Base-by-base conservation (phyloP, 2,113 vertebrate species). In the Sclerurus mexicanus region DNA sequence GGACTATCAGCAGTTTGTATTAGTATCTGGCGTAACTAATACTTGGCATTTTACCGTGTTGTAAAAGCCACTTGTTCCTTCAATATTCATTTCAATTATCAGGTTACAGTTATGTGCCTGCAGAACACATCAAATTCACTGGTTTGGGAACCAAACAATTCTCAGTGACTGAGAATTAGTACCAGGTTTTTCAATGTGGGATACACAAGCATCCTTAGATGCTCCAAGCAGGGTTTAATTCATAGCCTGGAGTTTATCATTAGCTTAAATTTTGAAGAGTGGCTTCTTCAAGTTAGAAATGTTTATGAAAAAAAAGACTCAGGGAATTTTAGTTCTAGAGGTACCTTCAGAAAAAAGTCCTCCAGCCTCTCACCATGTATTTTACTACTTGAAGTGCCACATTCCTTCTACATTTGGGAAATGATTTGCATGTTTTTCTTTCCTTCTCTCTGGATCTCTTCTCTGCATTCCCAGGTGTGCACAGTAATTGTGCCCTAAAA, bases 51-150 rank as follows among this genome's bases (percentile, higher is more conserved):
- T 85, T 72, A 68, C 25, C 15, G 1, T 75, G 40, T 73, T 88
- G 66, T 86, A 84, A 93, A 93, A 91, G 52, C n/a, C 50, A 63
- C 28, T 81, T 89, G 77, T 90, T 87, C 75, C 79, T 73, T 92
- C 76, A 64, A 12, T 81, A 89, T 84, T 86, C 4, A 44, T 75
- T 86, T 90, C n/a, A 31, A 44, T 15, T 90, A 19, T 68, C 24
- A n/a, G 18, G 27, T 90, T 81, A 64, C 72, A 12, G 25, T 77
- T 83, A 39, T 14, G 27, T 75, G 60, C 13, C 9, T 16, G 50
- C 50, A 55, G 42, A 74, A 35, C 19, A 5, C 17, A 67, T 69
- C n/a, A 80, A 44, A 90, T 80, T 77, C 50, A 21, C 44, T 71
- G 55, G 6, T 87, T 88, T 81, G 56, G 72, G 90, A 89, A 78